Base-by-base conservation (phyloP, 2,888 invertebrate species). In the Dorcus parallelipipedus region DNA sequence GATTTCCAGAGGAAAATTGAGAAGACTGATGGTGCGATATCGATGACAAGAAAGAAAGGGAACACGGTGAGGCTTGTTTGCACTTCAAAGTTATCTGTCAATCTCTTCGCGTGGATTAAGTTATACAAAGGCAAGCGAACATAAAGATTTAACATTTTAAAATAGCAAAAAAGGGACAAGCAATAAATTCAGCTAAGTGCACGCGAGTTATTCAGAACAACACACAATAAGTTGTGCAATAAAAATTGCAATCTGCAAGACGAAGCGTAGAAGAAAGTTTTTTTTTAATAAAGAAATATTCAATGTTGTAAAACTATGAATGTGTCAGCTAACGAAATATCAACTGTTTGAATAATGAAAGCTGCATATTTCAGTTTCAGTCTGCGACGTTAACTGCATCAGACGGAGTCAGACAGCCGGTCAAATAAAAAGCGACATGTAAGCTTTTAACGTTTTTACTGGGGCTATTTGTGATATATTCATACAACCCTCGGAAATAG, bases 31-130 rank as follows among this genome's bases (percentile, higher is more conserved):
- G 20, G 3, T 33, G 7, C 26, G 26, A 33, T 33, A 33, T 33
- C 6, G 26, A 33, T 33, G 26, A 33, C 26, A 7, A 4, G 26
- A 64, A 55, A 57, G 55, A 57, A 58, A 64, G 59, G 61, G 58
- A 61, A 63, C 61, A 57, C 54, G 57, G 56, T 58, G 60, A 67
- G 71, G 67, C 71, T 69, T 74, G 74, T 75, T 75, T 74, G 72
- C 75, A 70, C 73, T 73, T 70, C 69, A 73, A 70, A 70, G 73
- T 71, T 73, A 73, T 73, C 73, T 72, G 72, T 73, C 73, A 73
- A 72, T 73, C 71, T 73, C 62, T 67, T 55, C 62, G 56, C 56
- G 62, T 58, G 60, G 63, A 64, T 64, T 60, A 62, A 60, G 52
- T 58, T 63, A 55, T 62, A 58, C 62, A 64, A 60, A 64, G 62